phyloP scores from a whole-genome alignment of 1,140 invertebrate genomes.

The Argopecten irradians region DNA sequence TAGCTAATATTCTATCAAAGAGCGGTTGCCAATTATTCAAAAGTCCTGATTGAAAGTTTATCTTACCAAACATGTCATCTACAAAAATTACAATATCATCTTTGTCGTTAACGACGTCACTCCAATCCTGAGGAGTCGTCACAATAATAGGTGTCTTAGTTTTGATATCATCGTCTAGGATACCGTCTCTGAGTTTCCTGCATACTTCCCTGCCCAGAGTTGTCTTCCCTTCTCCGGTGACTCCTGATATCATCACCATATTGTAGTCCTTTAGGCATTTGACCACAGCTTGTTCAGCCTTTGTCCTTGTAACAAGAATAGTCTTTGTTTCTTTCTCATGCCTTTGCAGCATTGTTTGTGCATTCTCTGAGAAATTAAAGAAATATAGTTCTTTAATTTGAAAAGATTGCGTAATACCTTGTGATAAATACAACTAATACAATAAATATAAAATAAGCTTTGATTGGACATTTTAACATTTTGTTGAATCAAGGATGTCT shows the following conservation, averaged over 20 bases:
- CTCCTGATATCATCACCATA: background rate
- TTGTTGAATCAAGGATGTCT: too few species aligned
- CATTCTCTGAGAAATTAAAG: background rate
- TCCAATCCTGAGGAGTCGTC: background rate
- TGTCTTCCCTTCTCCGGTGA: background rate
- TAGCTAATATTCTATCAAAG: background rate
- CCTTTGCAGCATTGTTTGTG: background rate
- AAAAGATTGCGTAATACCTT: too few species aligned
- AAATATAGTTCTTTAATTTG: background rate
- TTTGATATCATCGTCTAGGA: background rate
- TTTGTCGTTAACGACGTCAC: background rate
- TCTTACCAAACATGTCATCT: background rate
- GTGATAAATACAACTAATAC: too few species aligned
- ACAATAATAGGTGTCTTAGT: background rate
- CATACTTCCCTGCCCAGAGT: conserved; percentile 8
- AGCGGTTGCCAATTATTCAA: background rate
- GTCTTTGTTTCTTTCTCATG: background rate
- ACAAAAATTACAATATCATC: background rate
- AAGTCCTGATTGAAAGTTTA: background rate
- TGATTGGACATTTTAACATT: too few species aligned
- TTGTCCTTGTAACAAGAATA: background rate
- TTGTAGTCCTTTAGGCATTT: background rate
- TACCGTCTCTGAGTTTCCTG: background rate
- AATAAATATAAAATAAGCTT: too few species aligned
- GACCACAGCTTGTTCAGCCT: background rate